phyloP scores from a whole-genome alignment of 2,113 vertebrate species.

The Nanger granti region DNA sequence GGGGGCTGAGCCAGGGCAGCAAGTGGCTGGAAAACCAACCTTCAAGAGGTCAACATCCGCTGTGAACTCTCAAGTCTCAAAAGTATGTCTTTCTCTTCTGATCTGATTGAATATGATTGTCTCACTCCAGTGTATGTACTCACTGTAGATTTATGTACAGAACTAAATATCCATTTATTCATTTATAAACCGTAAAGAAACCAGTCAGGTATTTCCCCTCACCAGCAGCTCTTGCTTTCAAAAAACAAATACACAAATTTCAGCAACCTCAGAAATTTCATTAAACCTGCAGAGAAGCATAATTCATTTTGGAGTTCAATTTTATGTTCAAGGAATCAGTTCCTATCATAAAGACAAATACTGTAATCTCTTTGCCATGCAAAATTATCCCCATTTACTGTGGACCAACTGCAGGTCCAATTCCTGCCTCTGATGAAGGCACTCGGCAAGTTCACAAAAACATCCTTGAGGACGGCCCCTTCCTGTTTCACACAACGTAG shows the following conservation, averaged over 20 bases:
- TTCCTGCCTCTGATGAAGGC: background rate
- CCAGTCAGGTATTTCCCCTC: conserved; percentile 22
- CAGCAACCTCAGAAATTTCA: conserved; percentile 53
- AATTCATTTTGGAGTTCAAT: conserved; percentile 45
- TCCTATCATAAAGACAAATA: background rate
- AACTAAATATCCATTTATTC: conserved; percentile 64
- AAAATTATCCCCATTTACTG: background rate
- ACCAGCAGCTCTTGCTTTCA: conserved; percentile 1
- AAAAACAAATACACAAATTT: conserved; percentile 29
- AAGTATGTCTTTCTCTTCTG: background rate
- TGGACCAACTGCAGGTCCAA: background rate
- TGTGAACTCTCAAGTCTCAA: background rate
- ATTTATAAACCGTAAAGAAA: conserved; percentile 64
- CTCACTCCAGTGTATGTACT: conserved; percentile 60
- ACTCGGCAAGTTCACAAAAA: background rate
- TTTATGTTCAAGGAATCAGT: background rate
- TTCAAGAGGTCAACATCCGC: background rate
- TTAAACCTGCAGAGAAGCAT: background rate
- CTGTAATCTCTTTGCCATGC: background rate
- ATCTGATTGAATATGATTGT: background rate
- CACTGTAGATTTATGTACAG: conserved; percentile 60
- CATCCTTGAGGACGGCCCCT: background rate
- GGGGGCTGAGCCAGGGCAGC: background rate
- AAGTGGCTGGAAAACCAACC: background rate
- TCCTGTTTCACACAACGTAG: background rate